Evolutionary conservation across 2,113 vertebrate genomes (phyloP), one percentile per base, ranked within the genome.

Genomic region (Diadophis punctatus): DNA sequence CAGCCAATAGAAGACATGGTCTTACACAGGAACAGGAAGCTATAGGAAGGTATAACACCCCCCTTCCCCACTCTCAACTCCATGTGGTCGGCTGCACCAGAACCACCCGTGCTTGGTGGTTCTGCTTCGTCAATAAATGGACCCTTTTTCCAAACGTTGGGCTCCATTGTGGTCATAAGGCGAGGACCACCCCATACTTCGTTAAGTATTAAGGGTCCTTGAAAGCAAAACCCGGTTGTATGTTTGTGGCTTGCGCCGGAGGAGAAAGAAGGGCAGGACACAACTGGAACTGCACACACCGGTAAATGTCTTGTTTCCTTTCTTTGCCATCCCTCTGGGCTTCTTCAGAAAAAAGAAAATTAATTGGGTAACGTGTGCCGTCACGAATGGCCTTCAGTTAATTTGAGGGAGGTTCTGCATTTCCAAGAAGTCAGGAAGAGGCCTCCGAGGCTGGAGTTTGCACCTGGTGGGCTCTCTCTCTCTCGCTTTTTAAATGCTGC

Each of bases 251-350:
- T 94, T 89, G 93, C 94, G 95, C 39, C 86, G 94, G 91, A 88
- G 88, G n/a, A 94, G 94, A 90, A 88, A 86, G 92, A 93, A 1
- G 52, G 94, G 93, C 96, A 91, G 91, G 97, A 96, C 94, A 91
- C 95, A 96, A 96, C 96, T 96, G 96, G 96, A 96, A 93, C 88
- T n/a, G 93, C 58, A 92, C 8, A 86, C 88, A 89, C 68, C 16
- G 53, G 94, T 95, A 96, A 96, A 95, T 95, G 93, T 90, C 92
- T 86, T 22, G 25, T 60, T 88, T 91, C 53, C 49, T 60, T 93
- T 86, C 39, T 95, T 96, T 84, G 46, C 95, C 95, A 95, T 94
- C 94, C 95, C 93, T 84, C 93, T 95, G 92, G 96, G 96, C 96
- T 96, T 95, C 48, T 93, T 92, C 95, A 93, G 93, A 91, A 22